phyloP scores from a whole-genome alignment of 1,140 invertebrate genomes.

The Lasaia peninsularis region DNA sequence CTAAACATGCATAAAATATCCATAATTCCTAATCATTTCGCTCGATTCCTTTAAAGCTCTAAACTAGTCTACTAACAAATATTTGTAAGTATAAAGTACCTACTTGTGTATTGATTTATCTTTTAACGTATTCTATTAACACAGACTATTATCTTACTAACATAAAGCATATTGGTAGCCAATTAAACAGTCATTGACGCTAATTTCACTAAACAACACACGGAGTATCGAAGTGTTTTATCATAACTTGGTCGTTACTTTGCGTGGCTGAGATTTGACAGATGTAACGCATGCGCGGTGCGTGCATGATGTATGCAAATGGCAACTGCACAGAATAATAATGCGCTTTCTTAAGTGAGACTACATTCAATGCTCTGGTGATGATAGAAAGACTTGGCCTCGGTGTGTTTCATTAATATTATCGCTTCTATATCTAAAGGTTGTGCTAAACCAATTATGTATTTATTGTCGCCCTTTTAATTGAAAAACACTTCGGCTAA shows the following conservation, averaged over 20 bases:
- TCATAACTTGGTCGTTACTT: background rate
- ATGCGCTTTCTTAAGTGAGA: constrained; percentile 48
- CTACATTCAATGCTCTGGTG: constrained; percentile 36
- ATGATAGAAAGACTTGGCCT: constrained; percentile 34
- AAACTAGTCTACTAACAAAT: too few species aligned
- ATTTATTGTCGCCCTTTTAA: too few species aligned
- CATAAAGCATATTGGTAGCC: too few species aligned
- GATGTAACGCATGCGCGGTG: constrained; percentile 5
- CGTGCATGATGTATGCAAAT: constrained; percentile 19
- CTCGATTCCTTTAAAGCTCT: too few species aligned
- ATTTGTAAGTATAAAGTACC: too few species aligned
- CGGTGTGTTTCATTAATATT: constrained; percentile 1
- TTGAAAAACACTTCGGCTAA: too few species aligned
- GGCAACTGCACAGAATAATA: constrained; percentile 14
- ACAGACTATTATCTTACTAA: too few species aligned
- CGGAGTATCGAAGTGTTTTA: background rate
- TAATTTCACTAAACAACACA: constrained; percentile 6
- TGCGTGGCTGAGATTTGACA: background rate
- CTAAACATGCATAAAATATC: too few species aligned
- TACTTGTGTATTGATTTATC: too few species aligned
- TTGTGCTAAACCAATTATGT: background rate
- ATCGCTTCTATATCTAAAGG: background rate
- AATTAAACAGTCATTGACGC: background rate
- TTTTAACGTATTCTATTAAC: too few species aligned
- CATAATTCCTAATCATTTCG: too few species aligned